These are phyloP conservation scores for Glyptemys insculpta DNA, from an alignment of 2,797 vertebrate genomes.

Conservation along the genomic window DNA sequence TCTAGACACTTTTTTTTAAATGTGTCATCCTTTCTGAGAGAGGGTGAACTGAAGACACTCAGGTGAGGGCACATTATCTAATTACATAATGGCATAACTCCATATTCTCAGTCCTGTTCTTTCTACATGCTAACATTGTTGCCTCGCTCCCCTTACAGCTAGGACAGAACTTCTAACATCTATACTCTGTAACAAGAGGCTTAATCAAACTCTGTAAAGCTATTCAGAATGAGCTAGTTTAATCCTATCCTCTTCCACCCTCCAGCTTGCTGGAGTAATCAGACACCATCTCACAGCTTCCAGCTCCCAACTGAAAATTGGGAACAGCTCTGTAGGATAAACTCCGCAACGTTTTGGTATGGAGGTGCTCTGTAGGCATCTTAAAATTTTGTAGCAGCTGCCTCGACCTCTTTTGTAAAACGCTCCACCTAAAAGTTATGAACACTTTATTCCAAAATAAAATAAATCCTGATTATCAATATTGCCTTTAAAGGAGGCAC, in stretches of 20 bases:
- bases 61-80: not conserved
- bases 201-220: too few species aligned
- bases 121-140: rapidly evolving
- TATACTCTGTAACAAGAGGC: too few species aligned
- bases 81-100: not conserved
- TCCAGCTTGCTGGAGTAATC: too few species aligned
- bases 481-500: not conserved
- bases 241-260: too few species aligned
- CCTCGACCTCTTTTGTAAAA: not conserved
- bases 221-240: too few species aligned
- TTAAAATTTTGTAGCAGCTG: not conserved
- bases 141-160: too few species aligned
- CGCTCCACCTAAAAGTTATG: not conserved
- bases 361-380: not conserved
- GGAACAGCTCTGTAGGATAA: not conserved
- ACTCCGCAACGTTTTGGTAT: not conserved
- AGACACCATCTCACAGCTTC: not conserved
- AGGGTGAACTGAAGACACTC: not conserved
- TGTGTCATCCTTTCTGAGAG: not conserved
- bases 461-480: not conserved
- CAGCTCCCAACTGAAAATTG: not conserved
- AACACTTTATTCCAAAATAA: not conserved
- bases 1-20: not conserved
- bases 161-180: too few species aligned
- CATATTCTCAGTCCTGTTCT: not conserved